Evolutionary conservation across 2,113 vertebrate species (phyloP).

Genomic region (Siniperca chuatsi): DNA sequence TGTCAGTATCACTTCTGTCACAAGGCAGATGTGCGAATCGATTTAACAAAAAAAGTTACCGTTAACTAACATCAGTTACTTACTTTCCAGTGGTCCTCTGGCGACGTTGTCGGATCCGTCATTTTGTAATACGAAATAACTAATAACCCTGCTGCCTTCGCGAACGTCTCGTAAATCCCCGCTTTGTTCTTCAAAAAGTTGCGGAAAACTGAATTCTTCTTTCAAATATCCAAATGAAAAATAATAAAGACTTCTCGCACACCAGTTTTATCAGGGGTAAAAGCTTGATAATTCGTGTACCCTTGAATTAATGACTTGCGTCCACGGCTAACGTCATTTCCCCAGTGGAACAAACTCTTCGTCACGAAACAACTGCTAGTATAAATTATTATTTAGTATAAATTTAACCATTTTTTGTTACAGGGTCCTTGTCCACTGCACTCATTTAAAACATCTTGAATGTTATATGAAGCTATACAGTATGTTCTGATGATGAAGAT

Average conservation of each 20-base stretch:
- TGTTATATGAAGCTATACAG: no score
- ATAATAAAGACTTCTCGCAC: neutral
- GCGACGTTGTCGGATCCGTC: conserved; percentile 82
- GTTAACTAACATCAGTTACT: conserved; percentile 19
- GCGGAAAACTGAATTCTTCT: fast-evolving
- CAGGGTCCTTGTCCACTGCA: fast-evolving
- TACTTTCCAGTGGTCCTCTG: conserved; percentile 85
- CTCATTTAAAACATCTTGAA: neutral
- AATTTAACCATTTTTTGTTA: neutral
- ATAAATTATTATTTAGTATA: neutral
- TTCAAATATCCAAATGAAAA: neutral
- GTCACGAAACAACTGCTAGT: neutral
- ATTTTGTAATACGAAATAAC: conserved; percentile 75
- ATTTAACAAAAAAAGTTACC: neutral
- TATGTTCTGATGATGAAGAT: neutral
- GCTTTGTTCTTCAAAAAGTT: neutral
- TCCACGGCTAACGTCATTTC: neutral
- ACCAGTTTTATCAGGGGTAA: neutral
- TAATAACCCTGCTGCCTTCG: conserved; percentile 36
- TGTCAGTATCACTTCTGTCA: neutral
- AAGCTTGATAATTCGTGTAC: neutral
- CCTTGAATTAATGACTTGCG: neutral
- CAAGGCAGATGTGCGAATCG: neutral
- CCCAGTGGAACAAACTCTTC: neutral
- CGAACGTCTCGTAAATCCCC: neutral